Percentiles rank a stretch among this genome's conserved stretches.
phyloP scores from a whole-genome alignment of 1,140 invertebrate genomes.

The Trichonephila inaurata region DNA sequence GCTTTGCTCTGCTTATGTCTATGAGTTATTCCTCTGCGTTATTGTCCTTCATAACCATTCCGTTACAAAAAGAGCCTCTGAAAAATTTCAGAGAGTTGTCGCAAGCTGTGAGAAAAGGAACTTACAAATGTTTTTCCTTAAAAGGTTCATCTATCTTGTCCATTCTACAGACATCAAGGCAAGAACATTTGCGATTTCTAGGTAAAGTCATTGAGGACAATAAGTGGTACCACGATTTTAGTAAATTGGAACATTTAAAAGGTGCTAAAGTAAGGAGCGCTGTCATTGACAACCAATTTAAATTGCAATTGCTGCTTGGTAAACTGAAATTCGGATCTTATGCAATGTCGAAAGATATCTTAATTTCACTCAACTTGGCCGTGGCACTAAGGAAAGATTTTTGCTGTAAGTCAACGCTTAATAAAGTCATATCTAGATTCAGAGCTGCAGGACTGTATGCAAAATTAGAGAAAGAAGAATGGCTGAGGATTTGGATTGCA shows the following conservation, averaged over 20 bases:
- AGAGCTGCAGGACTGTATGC: neutral
- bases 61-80: neutral
- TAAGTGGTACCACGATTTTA: neutral
- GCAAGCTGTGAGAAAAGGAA: conserved; percentile 20
- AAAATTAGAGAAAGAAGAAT: conserved; percentile 3
- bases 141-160: conserved; percentile 14
- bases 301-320: neutral
- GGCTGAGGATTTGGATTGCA: neutral
- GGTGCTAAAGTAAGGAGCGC: neutral
- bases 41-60: conserved; percentile 17
- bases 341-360: neutral
- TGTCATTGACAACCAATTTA: neutral
- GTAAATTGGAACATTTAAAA: neutral
- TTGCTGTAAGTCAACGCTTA: conserved; percentile 2
- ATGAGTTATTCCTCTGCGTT: conserved; percentile 6
- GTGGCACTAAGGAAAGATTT: conserved; percentile 25
- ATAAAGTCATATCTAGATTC: neutral
- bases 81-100: neutral
- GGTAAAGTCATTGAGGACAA: neutral
- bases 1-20: neutral
- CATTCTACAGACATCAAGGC: neutral
- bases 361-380: neutral
- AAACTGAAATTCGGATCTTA: neutral
- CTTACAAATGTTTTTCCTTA: neutral
- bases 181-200: neutral